Evolutionary conservation across 2,888 invertebrate genomes (phyloP).

Genomic region (Thereva unica): DNA sequence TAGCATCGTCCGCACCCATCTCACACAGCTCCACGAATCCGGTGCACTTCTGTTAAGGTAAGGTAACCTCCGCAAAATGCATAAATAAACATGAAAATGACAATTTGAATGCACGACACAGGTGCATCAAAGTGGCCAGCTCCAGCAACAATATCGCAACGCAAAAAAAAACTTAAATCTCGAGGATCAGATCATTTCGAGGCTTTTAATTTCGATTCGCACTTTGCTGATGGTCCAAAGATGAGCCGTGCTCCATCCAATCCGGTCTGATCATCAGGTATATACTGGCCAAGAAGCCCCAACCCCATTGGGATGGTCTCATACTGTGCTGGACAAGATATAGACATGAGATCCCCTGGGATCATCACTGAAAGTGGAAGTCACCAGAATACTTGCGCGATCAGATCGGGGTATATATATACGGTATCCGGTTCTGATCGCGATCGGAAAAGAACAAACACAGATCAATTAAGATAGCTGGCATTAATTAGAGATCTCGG

Average conservation of each 20-base stretch:
- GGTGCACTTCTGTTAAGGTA: neutral
- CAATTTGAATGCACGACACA: conserved; percentile 35
- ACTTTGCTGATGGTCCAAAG: conserved; percentile 23
- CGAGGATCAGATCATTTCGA: conserved; percentile 15
- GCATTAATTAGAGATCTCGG: conserved; percentile 39
- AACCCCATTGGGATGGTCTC: conserved; percentile 6
- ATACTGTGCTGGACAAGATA: conserved; percentile 12
- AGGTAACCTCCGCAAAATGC: conserved; percentile 29
- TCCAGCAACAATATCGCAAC: neutral
- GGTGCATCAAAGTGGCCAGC: conserved; percentile 32
- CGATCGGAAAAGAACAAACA: conserved; percentile 34
- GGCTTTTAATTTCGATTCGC: conserved; percentile 34
- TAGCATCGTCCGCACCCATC: conserved; percentile 21
- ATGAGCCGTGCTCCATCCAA: no score
- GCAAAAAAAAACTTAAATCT: neutral
- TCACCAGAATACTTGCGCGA: conserved; percentile 16
- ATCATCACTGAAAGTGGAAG: conserved; percentile 25
- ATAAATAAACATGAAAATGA: conserved; percentile 33
- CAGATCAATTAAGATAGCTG: conserved; percentile 41
- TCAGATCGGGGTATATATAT: neutral
- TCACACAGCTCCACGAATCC: neutral
- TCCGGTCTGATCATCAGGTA: no score
- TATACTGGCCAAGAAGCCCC: neutral
- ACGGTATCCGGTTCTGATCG: conserved; percentile 4
- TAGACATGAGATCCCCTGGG: conserved; percentile 19